Conservation (phyloP, 92 coral and sea anemone genomes). For the Porites cylindrica region DNA sequence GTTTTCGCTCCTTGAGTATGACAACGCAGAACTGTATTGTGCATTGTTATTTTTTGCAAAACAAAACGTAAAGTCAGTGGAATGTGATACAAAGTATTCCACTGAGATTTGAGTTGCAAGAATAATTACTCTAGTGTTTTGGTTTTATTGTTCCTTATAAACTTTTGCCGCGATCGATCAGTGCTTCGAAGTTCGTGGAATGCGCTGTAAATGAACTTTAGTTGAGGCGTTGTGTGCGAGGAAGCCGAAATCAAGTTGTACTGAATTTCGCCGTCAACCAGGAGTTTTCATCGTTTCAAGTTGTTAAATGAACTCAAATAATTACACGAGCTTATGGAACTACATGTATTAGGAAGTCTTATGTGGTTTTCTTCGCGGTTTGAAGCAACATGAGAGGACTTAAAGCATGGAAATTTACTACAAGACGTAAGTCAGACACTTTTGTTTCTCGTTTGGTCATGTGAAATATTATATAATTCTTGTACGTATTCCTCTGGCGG, state of each 20-base stretch:
- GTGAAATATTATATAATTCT: neutral
- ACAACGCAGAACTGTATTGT: neutral
- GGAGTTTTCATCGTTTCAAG: neutral
- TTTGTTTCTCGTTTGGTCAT: neutral
- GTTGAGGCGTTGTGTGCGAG: neutral
- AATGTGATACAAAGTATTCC: conserved; percentile 8
- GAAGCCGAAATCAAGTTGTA: neutral
- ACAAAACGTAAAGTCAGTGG: neutral
- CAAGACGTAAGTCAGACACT: conserved; percentile 7
- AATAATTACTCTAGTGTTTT: neutral
- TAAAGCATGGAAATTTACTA: conserved; percentile 6
- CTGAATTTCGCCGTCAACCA: neutral
- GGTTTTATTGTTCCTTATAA: neutral
- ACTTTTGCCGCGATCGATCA: neutral
- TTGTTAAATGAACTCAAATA: conserved; percentile 9
- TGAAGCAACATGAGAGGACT: conserved; percentile 14
- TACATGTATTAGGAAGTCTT: neutral
- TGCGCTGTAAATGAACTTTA: neutral
- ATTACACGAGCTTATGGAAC: conserved; percentile 20
- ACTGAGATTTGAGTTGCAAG: neutral
- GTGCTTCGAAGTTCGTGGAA: neutral
- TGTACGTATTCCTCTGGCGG: neutral
- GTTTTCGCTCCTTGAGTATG: neutral
- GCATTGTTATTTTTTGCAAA: neutral
- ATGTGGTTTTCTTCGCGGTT: neutral